phyloP scores from a whole-genome alignment of 2,113 vertebrate species.

The Daboia siamensis region DNA sequence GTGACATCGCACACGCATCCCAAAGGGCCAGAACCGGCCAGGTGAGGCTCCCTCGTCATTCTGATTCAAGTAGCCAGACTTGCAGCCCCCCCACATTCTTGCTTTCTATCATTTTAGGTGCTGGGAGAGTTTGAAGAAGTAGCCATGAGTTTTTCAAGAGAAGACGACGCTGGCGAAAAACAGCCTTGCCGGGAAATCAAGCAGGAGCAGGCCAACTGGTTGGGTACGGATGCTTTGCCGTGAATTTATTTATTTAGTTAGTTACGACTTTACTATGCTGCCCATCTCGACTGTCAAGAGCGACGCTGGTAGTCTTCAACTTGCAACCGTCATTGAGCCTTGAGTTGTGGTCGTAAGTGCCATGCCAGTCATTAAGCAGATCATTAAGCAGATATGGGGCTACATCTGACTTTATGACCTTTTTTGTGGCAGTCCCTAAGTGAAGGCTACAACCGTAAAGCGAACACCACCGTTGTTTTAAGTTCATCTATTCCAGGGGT shows the following conservation, averaged over 20 bases:
- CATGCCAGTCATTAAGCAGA: not conserved
- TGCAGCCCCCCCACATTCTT: not conserved
- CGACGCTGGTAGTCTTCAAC: too few relatives aligned
- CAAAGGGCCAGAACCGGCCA: not conserved
- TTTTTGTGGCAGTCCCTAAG: not conserved
- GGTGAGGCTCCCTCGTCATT: not conserved
- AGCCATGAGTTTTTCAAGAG: not conserved
- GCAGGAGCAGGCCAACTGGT: not conserved
- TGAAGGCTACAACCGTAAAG: not conserved
- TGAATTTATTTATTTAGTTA: not conserved
- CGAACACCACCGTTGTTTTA: too few relatives aligned
- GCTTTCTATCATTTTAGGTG: not conserved
- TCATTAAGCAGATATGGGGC: not conserved
- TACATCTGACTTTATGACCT: not conserved
- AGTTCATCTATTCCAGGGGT: too few relatives aligned
- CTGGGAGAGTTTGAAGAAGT: not conserved
- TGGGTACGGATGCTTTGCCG: not conserved
- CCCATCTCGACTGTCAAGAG: not conserved
- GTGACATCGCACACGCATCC: not conserved
- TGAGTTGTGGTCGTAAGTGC: not conserved
- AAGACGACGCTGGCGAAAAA: not conserved
- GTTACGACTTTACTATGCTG: not conserved
- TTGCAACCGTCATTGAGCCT: not conserved
- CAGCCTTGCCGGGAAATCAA: not conserved
- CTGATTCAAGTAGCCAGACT: not conserved